phyloP scores from a whole-genome alignment of 2,888 invertebrate genomes.

The Apamea crenata region DNA sequence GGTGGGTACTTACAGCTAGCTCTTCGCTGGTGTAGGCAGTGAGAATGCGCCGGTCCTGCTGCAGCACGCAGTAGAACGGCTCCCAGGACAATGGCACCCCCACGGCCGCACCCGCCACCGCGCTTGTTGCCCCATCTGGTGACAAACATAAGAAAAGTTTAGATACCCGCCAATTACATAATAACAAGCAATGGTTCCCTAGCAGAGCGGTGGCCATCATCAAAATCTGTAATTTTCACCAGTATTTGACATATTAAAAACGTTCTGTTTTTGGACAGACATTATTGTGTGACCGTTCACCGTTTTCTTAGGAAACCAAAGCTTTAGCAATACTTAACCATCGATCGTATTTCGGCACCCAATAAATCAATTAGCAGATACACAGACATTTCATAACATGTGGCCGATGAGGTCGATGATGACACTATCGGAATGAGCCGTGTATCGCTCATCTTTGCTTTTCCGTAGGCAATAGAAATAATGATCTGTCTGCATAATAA shows the following conservation, averaged over 20 bases:
- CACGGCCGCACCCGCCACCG: conserved; percentile 87
- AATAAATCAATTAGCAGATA: conserved; percentile 21
- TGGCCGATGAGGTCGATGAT: conserved; percentile 10
- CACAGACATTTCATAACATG: conserved; percentile 25
- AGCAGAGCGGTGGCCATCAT: too few species aligned
- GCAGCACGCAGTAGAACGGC: conserved; percentile 94
- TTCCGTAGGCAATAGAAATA: background rate
- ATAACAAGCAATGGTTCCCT: background rate
- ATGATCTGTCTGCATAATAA: conserved; percentile 6
- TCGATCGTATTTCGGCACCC: conserved; percentile 16
- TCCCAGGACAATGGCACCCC: conserved; percentile 93
- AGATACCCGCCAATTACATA: background rate
- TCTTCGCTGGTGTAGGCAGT: conserved; percentile 95
- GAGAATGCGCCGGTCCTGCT: conserved; percentile 94
- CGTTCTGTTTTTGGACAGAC: too few species aligned
- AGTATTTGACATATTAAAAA: too few species aligned
- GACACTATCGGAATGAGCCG: conserved; percentile 12
- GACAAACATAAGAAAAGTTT: conserved; percentile 72
- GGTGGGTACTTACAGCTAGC: conserved; percentile 92
- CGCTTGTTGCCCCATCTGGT: conserved; percentile 87
- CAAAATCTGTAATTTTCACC: too few species aligned
- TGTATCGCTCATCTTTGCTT: background rate
- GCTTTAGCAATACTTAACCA: conserved; percentile 16
- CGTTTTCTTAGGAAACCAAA: too few species aligned
- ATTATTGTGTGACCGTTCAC: too few species aligned